A percentile compares a stretch with the other conserved stretches of the same genome.
Evolutionary conservation across 2,888 invertebrate genomes (phyloP).

Genomic region (Drepana falcataria): DNA sequence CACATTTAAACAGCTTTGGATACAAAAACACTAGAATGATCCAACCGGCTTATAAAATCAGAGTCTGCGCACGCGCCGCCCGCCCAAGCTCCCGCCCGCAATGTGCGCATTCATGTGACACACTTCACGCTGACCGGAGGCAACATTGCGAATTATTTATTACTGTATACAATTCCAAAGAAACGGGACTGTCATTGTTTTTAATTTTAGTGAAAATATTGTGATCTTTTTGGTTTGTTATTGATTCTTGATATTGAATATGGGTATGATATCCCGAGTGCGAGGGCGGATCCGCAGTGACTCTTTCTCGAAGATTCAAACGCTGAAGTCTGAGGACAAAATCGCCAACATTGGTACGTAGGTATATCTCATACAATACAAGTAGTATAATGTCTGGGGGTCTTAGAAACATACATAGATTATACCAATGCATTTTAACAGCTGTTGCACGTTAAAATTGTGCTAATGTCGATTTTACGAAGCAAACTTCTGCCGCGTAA

Average conservation of each 20-base stretch:
- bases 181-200: not conserved
- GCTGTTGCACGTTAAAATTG: too few species aligned
- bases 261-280: conserved; percentile 86
- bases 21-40: conserved; percentile 12
- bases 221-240: conserved; percentile 15
- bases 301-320: conserved; percentile 81
- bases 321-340: conserved; percentile 81
- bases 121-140: conserved; percentile 41
- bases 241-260: conserved; percentile 30
- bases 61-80: conserved; percentile 44
- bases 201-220: conserved; percentile 2
- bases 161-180: not conserved
- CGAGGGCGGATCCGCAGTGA: conserved; percentile 82
- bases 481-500: too few species aligned
- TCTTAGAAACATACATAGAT: too few species aligned
- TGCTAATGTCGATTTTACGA: too few species aligned
- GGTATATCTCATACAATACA: too few species aligned
- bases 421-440: too few species aligned
- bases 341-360: conserved; percentile 83
- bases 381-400: too few species aligned
- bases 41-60: conserved; percentile 8
- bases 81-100: conserved; percentile 41
- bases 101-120: conserved; percentile 63
- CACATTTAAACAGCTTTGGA: conserved; percentile 25
- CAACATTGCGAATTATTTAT: conserved; percentile 20